phyloP scores from a whole-genome alignment of 2,113 vertebrate species.

The Syrmaticus mikado region DNA sequence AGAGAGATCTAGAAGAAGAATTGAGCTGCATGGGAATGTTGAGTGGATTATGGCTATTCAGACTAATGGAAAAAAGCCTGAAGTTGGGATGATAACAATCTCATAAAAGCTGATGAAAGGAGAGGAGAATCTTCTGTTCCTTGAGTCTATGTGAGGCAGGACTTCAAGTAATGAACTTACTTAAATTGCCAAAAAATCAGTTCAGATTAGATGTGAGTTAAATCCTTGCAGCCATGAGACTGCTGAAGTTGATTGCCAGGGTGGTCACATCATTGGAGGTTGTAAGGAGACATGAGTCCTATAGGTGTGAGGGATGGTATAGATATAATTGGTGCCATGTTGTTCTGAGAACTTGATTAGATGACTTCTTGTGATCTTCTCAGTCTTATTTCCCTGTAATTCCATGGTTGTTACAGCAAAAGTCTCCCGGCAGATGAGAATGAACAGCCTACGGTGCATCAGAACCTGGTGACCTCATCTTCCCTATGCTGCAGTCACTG shows the following conservation, averaged over 20 bases:
- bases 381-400: not conserved
- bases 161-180: constrained; percentile 13
- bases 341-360: not conserved
- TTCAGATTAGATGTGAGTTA: constrained; percentile 37
- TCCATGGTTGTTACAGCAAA: constrained; percentile 11
- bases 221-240: not conserved
- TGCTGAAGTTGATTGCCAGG: constrained; percentile 15
- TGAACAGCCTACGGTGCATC: not conserved
- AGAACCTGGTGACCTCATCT: constrained; percentile 7
- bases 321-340: not conserved
- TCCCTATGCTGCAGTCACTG: not conserved
- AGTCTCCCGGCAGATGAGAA: constrained; percentile 25
- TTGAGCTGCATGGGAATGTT: not conserved
- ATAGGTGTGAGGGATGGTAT: not conserved
- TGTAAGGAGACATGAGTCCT: not conserved
- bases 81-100: constrained; percentile 31
- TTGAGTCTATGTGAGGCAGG: not conserved
- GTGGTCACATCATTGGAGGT: not conserved
- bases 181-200: constrained; percentile 29
- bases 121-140: constrained; percentile 45
- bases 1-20: not conserved
- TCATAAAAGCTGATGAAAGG: constrained; percentile 63
- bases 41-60: not conserved
- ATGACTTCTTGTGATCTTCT: not conserved
- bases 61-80: not conserved